phyloP scores from a whole-genome alignment of 2,113 vertebrate species.

The zebrafish (Danio rerio) region DNA sequence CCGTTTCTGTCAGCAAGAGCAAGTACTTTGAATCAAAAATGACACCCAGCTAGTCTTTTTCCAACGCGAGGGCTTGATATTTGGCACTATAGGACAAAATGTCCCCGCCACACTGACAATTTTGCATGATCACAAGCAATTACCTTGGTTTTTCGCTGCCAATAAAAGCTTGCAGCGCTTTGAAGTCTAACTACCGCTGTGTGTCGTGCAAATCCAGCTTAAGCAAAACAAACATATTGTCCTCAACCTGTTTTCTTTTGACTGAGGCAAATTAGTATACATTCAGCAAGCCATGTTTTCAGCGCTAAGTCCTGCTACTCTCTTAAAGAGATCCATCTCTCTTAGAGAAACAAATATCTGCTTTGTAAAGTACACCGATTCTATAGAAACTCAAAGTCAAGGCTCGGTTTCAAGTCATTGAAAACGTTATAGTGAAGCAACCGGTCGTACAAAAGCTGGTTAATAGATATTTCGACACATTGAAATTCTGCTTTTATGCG shows the following conservation, averaged over 20 bases:
- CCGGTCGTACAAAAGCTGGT: background rate
- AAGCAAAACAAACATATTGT: conserved; percentile 80
- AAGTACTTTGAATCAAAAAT: conserved; percentile 76
- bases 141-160: conserved; percentile 66
- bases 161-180: conserved; percentile 63
- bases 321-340: conserved; percentile 46
- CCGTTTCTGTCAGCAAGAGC: conserved; percentile 66
- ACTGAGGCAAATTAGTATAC: conserved; percentile 48
- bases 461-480: conserved; percentile 10
- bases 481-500: background rate
- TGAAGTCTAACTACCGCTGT: conserved; percentile 58
- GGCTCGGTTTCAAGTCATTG: background rate
- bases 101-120: conserved; percentile 72
- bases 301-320: conserved; percentile 46
- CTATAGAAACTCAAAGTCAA: background rate
- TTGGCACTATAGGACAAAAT: conserved; percentile 74
- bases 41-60: conserved; percentile 68
- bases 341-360: conserved; percentile 41
- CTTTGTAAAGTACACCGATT: conserved; percentile 1
- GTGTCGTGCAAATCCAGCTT: conserved; percentile 78
- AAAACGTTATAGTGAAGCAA: conserved; percentile 13
- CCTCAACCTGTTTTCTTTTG: conserved; percentile 66
- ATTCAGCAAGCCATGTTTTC: conserved; percentile 52
- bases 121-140: conserved; percentile 76
- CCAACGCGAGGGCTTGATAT: conserved; percentile 69